These are phyloP conservation scores for Macrostomum lignano DNA, from an alignment of 1,140 invertebrate species.

Conservation along the genomic window DNA sequence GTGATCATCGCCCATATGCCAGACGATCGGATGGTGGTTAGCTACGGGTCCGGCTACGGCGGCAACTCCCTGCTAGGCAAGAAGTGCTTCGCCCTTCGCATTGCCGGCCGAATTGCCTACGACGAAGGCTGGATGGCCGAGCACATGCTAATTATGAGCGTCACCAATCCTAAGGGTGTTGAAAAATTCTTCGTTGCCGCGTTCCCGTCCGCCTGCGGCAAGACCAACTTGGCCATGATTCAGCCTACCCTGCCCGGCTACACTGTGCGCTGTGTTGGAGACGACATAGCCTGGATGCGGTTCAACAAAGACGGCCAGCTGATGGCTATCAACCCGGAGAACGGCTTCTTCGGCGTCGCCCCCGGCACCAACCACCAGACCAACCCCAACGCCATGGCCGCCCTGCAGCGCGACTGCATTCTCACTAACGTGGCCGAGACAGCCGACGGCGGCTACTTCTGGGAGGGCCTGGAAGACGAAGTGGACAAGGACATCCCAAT, in stretches of 20 bases:
- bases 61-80: conserved; percentile 95
- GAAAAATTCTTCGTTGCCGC: conserved; percentile 80
- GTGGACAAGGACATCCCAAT: conserved; percentile 22
- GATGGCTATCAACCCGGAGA: conserved; percentile 88
- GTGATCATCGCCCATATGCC: conserved; percentile 32
- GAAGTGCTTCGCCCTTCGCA: conserved; percentile 84
- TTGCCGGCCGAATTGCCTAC: conserved; percentile 71
- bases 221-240: conserved; percentile 96
- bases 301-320: conserved; percentile 58
- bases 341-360: conserved; percentile 95
- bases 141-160: conserved; percentile 80
- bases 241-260: conserved; percentile 65
- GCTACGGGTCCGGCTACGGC: conserved; percentile 79
- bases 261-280: conserved; percentile 36
- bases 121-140: conserved; percentile 91
- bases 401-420: conserved; percentile 64
- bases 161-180: conserved; percentile 59
- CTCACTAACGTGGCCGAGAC: conserved; percentile 94
- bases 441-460: conserved; percentile 47
- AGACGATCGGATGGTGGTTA: conserved; percentile 49
- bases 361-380: conserved; percentile 67
- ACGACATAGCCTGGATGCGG: conserved; percentile 46
- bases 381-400: conserved; percentile 86
- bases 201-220: conserved; percentile 89
- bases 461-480: conserved; percentile 83